Evolutionary conservation across 2,113 vertebrate genomes (phyloP).

Genomic region (Scortum barcoo): DNA sequence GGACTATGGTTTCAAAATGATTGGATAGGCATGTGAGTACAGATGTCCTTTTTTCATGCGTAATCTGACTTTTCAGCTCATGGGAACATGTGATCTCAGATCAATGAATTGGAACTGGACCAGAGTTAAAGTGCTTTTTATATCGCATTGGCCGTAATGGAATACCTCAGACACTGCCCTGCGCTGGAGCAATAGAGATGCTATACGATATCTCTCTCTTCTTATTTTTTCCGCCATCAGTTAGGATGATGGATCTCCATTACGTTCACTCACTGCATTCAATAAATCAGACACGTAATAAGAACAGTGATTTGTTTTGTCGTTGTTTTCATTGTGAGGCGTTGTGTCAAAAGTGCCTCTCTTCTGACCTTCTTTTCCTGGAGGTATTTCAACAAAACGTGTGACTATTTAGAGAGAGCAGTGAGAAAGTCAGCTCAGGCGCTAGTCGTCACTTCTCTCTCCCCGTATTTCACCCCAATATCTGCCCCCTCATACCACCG

Average conservation of each 20-base stretch:
- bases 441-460: slow-evolving; percentile 9
- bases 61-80: slow-evolving; percentile 22
- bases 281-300: slow-evolving; percentile 24
- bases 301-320: slow-evolving; percentile 26
- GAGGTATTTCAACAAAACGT: not conserved
- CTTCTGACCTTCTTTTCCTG: not conserved
- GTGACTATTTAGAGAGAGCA: slow-evolving; percentile 13
- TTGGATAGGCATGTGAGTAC: slow-evolving; percentile 10
- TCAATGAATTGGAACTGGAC: not conserved
- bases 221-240: not conserved
- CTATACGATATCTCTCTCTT: not conserved
- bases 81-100: slow-evolving; percentile 18
- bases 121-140: slow-evolving; percentile 1
- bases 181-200: not conserved
- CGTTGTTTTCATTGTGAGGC: not conserved
- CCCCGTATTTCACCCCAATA: slow-evolving; percentile 22
- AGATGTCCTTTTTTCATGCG: slow-evolving; percentile 6
- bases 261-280: not conserved
- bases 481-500: slow-evolving; percentile 31
- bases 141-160: not conserved
- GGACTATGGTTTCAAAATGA: slow-evolving; percentile 42
- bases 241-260: not conserved
- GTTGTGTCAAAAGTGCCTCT: slow-evolving; percentile 7
- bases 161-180: slow-evolving; percentile 6
- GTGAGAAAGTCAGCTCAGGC: slow-evolving; percentile 16